phyloP scores from a whole-genome alignment of 2,888 invertebrate species.

The Trimorus sp. region DNA sequence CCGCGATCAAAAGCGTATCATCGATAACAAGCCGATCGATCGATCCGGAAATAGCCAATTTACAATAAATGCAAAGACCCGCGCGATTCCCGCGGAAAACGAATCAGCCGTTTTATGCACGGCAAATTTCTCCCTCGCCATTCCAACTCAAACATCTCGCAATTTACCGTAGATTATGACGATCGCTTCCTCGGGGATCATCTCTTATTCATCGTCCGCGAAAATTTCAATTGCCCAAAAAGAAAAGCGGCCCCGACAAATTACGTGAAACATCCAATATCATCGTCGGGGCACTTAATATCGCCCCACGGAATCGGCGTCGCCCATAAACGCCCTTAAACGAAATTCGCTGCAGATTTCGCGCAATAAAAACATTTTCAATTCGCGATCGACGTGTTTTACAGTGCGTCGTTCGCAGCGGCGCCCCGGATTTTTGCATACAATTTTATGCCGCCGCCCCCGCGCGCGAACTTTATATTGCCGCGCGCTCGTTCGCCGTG shows the following conservation, averaged over 20 bases:
- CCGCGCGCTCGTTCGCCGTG: constrained; percentile 34
- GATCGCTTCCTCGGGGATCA: neutral
- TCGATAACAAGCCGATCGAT: too few species aligned
- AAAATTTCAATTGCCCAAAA: neutral
- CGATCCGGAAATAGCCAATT: too few species aligned
- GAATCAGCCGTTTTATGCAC: neutral
- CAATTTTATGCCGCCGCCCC: constrained; percentile 51
- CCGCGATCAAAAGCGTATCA: too few species aligned
- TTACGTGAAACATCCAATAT: constrained; percentile 16
- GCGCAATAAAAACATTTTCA: constrained; percentile 50
- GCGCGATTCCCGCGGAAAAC: too few species aligned
- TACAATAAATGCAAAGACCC: too few species aligned
- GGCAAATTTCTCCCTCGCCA: too few species aligned
- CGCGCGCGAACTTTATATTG: constrained; percentile 49
- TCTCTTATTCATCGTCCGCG: too few species aligned
- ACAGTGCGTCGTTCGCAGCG: constrained; percentile 39
- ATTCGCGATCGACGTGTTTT: constrained; percentile 41
- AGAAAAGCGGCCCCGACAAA: neutral
- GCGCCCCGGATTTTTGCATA: constrained; percentile 32
- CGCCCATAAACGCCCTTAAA: constrained; percentile 30
- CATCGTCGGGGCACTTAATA: constrained; percentile 10
- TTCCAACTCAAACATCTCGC: too few species aligned
- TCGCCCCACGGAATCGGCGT: constrained; percentile 4
- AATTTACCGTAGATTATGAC: too few species aligned
- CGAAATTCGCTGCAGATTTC: constrained; percentile 27